Evolutionary conservation across 2,113 vertebrate genomes (phyloP).

Genomic region (Verasper variegatus): DNA sequence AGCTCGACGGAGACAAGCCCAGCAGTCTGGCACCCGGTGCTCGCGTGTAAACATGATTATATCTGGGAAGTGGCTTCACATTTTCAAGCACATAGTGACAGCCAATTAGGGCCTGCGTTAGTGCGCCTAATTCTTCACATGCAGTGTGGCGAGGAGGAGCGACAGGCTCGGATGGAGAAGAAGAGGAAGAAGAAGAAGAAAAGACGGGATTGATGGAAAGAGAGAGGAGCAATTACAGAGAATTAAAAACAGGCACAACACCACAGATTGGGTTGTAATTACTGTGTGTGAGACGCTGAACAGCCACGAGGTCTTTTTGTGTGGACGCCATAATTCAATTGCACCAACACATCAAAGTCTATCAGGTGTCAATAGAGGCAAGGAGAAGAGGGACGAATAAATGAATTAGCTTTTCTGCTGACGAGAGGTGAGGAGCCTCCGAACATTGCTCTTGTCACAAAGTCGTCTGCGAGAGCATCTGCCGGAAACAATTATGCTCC

Average conservation of each 20-base stretch:
- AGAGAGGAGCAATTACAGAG: slow-evolving; percentile 75
- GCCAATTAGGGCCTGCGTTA: slow-evolving; percentile 81
- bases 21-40: slow-evolving; percentile 70
- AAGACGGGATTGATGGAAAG: slow-evolving; percentile 28
- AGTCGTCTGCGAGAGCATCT: background rate
- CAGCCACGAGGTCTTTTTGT: slow-evolving; percentile 47
- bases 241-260: slow-evolving; percentile 61
- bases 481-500: slow-evolving; percentile 2
- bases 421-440: background rate
- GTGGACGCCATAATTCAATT: slow-evolving; percentile 71
- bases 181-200: slow-evolving; percentile 17
- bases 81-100: slow-evolving; percentile 74
- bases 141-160: slow-evolving; percentile 18
- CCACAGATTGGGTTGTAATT: slow-evolving; percentile 77
- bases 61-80: slow-evolving; percentile 75
- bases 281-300: slow-evolving; percentile 63
- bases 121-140: slow-evolving; percentile 77
- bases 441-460: background rate
- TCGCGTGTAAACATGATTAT: slow-evolving; percentile 80
- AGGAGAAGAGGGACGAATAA: slow-evolving; percentile 16
- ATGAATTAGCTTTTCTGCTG: slow-evolving; percentile 25
- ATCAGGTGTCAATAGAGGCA: slow-evolving; percentile 15
- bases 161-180: slow-evolving; percentile 13
- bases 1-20: slow-evolving; percentile 72
- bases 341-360: slow-evolving; percentile 55